phyloP scores from a whole-genome alignment of 2,113 vertebrate species.

The Brachyhypopomus gauderio region DNA sequence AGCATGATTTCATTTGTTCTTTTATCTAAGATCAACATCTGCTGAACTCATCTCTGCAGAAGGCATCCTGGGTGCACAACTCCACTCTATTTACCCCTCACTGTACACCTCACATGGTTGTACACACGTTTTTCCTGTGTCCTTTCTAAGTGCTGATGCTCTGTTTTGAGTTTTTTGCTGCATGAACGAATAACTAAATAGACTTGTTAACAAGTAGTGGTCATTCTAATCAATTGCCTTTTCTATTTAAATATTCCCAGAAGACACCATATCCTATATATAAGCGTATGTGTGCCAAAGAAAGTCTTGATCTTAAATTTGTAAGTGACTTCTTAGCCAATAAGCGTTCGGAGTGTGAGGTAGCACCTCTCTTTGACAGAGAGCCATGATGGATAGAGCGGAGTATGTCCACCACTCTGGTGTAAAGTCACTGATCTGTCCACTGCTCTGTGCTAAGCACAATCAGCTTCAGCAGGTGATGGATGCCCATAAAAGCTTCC shows the following conservation, averaged over 20 bases:
- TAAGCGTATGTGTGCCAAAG: constrained; percentile 27
- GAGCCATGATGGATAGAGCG: too few relatives aligned
- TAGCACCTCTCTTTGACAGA: background rate
- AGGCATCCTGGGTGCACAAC: background rate
- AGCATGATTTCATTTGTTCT: constrained; percentile 53
- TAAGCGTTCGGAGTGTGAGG: background rate
- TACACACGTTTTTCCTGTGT: background rate
- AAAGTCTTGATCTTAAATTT: background rate
- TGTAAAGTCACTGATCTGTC: background rate
- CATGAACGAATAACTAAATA: constrained; percentile 14
- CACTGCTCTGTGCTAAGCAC: constrained; percentile 20
- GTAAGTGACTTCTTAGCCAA: background rate
- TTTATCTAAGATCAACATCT: constrained; percentile 66
- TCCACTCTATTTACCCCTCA: constrained; percentile 2
- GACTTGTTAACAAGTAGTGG: background rate
- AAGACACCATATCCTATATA: constrained; percentile 12
- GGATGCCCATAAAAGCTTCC: constrained; percentile 37
- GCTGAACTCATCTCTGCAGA: constrained; percentile 47
- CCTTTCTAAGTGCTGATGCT: background rate
- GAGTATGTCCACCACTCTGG: background rate
- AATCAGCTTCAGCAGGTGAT: constrained; percentile 20
- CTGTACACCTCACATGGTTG: background rate
- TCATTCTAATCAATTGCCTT: background rate
- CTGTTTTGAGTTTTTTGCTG: background rate
- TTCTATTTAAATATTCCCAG: background rate